phyloP scores from a whole-genome alignment of 2,113 vertebrate genomes.

The Chascanopsetta lugubris region DNA sequence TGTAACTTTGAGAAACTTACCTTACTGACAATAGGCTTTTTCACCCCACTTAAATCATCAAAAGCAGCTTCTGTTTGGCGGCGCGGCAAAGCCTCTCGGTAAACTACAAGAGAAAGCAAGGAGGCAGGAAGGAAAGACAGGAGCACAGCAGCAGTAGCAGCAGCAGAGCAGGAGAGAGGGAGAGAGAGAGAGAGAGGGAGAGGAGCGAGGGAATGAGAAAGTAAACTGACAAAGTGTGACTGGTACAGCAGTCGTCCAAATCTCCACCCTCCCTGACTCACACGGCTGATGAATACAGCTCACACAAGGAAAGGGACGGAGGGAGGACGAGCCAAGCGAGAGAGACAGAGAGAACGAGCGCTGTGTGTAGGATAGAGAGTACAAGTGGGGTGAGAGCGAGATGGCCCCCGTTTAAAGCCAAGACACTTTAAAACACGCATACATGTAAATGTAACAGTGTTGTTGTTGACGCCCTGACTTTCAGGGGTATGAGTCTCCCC shows the following conservation, averaged over 20 bases:
- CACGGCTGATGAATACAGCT: conserved; percentile 80
- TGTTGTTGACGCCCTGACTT: conserved; percentile 10
- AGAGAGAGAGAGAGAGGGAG: conserved; percentile 4
- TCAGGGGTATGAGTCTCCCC: not conserved
- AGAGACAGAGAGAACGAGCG: conserved; percentile 23
- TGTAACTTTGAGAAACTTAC: conserved; percentile 51
- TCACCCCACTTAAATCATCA: conserved; percentile 25
- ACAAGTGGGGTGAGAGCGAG: not conserved
- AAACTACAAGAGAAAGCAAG: conserved; percentile 1
- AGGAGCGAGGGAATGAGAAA: conserved; percentile 45
- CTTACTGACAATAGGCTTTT: conserved; percentile 26
- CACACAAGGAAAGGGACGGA: conserved; percentile 61
- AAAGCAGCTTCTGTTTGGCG: conserved; percentile 18
- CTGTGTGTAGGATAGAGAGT: conserved; percentile 17
- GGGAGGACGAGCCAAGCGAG: conserved; percentile 44
- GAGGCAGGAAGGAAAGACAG: conserved; percentile 28
- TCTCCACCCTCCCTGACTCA: conserved; percentile 83
- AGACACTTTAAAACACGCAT: not conserved
- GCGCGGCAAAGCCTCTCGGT: conserved; percentile 16
- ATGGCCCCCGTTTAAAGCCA: conserved; percentile 42
- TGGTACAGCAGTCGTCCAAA: conserved; percentile 81
- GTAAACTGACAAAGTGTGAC: conserved; percentile 77
- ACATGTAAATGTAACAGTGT: not conserved
- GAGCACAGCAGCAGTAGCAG: conserved; percentile 5
- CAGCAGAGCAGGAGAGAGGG: not conserved